Conservation (phyloP, 2,888 invertebrate genomes). For the Pandemis heparana region DNA sequence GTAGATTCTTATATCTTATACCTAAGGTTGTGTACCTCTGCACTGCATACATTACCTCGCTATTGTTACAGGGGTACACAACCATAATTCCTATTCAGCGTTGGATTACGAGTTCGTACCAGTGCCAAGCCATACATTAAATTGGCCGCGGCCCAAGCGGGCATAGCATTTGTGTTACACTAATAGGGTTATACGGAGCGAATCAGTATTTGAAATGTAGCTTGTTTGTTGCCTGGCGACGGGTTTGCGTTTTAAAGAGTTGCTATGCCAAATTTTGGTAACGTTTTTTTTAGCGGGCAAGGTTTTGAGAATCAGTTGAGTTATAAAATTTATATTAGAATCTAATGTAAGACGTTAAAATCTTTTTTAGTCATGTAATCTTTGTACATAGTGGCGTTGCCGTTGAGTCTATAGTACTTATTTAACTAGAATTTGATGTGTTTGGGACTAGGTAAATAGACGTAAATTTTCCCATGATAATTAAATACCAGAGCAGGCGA, state of each 20-base stretch:
- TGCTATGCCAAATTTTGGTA: slow-evolving; percentile 25
- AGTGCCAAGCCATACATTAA: slow-evolving; percentile 81
- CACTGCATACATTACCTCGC: slow-evolving; percentile 42
- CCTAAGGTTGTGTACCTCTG: slow-evolving; percentile 29
- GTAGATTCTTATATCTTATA: slow-evolving; percentile 1
- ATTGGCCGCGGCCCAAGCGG: slow-evolving; percentile 76
- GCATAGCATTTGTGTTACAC: slow-evolving; percentile 72
- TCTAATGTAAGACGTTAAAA: no score
- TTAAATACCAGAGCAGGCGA: no score
- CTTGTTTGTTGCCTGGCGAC: slow-evolving; percentile 37
- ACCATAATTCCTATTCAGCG: slow-evolving; percentile 73
- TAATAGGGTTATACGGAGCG: slow-evolving; percentile 71
- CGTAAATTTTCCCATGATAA: no score
- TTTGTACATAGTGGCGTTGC: no score
- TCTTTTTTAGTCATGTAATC: no score
- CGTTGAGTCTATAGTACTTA: no score
- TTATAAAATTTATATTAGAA: no score
- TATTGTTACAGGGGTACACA: slow-evolving; percentile 44
- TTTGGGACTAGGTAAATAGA: no score
- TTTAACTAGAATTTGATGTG: no score
- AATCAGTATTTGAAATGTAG: slow-evolving; percentile 53
- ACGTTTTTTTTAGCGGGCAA: background rate
- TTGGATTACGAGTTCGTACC: slow-evolving; percentile 63
- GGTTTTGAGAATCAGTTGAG: no score
- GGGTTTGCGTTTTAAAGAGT: slow-evolving; percentile 25